phyloP scores from a whole-genome alignment of 2,888 invertebrate species.

The Drosophila basisetae region DNA sequence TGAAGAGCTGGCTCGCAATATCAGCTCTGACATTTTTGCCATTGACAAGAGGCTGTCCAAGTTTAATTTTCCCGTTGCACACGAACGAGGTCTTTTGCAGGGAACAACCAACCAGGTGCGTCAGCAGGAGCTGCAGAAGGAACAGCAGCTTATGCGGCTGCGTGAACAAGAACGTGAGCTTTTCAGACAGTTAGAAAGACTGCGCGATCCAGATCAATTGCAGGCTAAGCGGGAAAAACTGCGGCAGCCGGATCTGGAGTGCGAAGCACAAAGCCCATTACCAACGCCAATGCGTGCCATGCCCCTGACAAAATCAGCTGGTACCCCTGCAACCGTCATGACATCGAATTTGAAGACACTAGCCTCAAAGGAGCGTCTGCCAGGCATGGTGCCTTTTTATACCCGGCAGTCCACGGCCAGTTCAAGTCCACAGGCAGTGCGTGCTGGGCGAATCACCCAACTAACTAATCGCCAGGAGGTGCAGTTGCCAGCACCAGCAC shows the following conservation, averaged over 20 bases:
- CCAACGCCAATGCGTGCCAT: neutral
- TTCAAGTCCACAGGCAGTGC: no score
- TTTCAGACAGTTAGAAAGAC: conserved; percentile 42
- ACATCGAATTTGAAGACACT: conserved; percentile 38
- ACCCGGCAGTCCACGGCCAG: neutral
- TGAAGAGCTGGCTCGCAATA: neutral
- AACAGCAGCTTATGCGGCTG: conserved; percentile 23
- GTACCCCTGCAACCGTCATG: neutral
- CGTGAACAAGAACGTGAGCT: conserved; percentile 45
- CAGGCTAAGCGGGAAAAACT: conserved; percentile 38
- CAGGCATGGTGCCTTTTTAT: conserved; percentile 63
- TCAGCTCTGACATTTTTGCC: conserved; percentile 39
- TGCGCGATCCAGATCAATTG: conserved; percentile 39
- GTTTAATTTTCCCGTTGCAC: conserved; percentile 36
- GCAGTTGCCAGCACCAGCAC: neutral
- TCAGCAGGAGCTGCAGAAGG: conserved; percentile 25
- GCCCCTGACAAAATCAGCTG: neutral
- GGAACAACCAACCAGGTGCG: conserved; percentile 2
- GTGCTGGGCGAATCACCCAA: neutral
- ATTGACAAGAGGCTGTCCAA: conserved; percentile 75
- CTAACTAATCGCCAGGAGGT: neutral
- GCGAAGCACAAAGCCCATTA: conserved; percentile 13
- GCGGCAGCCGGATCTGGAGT: conserved; percentile 23
- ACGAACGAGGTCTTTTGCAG: neutral
- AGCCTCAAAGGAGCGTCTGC: conserved; percentile 59